These are phyloP conservation scores for Cephus rjabovi DNA, from an alignment of 2,888 invertebrate species.

Conservation along the genomic window DNA sequence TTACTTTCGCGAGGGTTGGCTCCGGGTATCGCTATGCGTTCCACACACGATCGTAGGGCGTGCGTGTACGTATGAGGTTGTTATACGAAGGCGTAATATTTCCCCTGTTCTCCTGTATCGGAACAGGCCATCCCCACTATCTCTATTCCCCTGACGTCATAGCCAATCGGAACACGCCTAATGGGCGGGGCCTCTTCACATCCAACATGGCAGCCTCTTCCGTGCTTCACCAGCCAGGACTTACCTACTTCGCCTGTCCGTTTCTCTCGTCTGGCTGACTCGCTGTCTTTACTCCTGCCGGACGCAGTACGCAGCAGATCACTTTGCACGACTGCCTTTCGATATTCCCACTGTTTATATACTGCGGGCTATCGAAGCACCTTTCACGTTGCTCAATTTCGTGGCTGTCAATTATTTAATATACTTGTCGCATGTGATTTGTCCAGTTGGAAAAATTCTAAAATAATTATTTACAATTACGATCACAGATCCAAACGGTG, in stretches of 20 bases:
- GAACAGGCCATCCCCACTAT: neutral
- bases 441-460: neutral
- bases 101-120: neutral
- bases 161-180: conserved; percentile 53
- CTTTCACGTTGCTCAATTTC: neutral
- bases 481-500: neutral
- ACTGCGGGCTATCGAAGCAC: neutral
- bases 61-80: conserved; percentile 14
- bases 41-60: neutral
- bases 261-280: neutral
- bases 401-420: neutral
- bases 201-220: conserved; percentile 59
- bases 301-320: conserved; percentile 33
- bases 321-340: conserved; percentile 20
- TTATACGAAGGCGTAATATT: neutral
- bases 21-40: conserved; percentile 1
- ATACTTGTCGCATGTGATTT: neutral
- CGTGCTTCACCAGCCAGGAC: neutral
- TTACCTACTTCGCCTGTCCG: neutral
- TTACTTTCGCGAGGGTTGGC: conserved; percentile 31
- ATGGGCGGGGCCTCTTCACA: conserved; percentile 60
- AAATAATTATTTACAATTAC: neutral
- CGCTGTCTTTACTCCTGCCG: conserved; percentile 15
- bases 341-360: neutral
- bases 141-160: conserved; percentile 32